These are phyloP conservation scores for Orbicella faveolata DNA, from an alignment of 64 coral and sea anemone genomes.

Conservation along the genomic window DNA sequence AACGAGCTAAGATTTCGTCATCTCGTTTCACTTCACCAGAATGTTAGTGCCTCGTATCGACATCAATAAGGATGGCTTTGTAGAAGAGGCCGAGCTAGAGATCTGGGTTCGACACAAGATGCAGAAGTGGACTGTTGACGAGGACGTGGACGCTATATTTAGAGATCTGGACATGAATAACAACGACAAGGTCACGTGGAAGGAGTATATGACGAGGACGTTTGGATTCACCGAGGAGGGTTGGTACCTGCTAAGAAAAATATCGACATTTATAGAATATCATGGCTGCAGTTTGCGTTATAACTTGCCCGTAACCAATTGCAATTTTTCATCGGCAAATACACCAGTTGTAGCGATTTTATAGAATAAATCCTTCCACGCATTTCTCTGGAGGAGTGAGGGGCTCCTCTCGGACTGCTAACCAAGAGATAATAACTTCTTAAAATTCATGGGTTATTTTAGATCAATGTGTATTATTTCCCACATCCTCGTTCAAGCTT, in stretches of 20 bases:
- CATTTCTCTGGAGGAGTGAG: too few relatives aligned
- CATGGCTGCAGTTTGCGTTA: too few relatives aligned
- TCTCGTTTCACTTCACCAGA: conserved; percentile 23
- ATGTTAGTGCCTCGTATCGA: conserved; percentile 93
- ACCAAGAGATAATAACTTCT: too few relatives aligned
- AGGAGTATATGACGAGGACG: conserved; percentile 83
- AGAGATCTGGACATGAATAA: conserved; percentile 80
- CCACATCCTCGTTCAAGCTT: too few relatives aligned
- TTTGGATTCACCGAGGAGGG: conserved; percentile 87
- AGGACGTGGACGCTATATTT: conserved; percentile 86
- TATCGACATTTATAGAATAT: too few relatives aligned
- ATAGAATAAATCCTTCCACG: too few relatives aligned
- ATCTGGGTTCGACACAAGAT: conserved; percentile 98
- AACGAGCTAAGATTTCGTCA: background rate
- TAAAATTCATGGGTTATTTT: too few relatives aligned
- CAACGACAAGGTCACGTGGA: conserved; percentile 80
- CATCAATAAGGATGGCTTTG: conserved; percentile 97
- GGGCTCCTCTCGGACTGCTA: too few relatives aligned
- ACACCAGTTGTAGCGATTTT: too few relatives aligned
- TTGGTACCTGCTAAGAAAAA: background rate
- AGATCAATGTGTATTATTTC: too few relatives aligned
- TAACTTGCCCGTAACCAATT: too few relatives aligned
- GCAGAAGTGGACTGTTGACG: conserved; percentile 88
- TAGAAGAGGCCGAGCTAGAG: conserved; percentile 85
- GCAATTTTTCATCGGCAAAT: too few relatives aligned